Percentiles rank a stretch among this genome's conserved stretches.
phyloP scores from a whole-genome alignment of 1,140 invertebrate genomes.

The Pseudachorutes palmiensis region DNA sequence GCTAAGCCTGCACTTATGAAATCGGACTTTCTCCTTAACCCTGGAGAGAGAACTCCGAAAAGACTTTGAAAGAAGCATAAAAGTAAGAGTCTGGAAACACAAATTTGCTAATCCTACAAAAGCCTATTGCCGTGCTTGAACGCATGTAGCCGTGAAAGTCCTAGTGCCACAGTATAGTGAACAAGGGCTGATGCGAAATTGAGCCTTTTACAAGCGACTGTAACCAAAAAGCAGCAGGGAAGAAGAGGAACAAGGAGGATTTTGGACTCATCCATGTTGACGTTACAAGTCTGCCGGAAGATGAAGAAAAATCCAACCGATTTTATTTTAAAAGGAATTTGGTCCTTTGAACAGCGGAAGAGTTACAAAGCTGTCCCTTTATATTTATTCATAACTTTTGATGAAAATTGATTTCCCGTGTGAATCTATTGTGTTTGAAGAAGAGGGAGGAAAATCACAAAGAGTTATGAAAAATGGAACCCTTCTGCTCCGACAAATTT shows the following conservation, averaged over 20 bases:
- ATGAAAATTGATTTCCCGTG: background rate
- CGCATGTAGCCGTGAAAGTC: background rate
- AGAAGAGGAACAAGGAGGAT: background rate
- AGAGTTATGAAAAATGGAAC: background rate
- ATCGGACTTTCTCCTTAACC: too few species aligned
- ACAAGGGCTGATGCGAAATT: background rate
- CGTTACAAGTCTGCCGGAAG: too few species aligned
- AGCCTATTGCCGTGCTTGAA: background rate
- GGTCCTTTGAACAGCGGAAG: background rate
- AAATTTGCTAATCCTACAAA: conserved; percentile 2
- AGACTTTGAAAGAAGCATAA: background rate
- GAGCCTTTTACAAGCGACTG: background rate
- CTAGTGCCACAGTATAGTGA: background rate
- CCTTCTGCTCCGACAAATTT: background rate
- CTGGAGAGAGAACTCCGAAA: too few species aligned
- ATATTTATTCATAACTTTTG: conserved; percentile 6
- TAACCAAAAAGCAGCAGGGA: background rate
- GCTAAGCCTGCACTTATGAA: too few species aligned
- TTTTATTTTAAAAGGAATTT: too few species aligned
- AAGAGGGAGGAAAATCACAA: background rate
- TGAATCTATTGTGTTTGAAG: background rate
- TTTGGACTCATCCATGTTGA: too few species aligned
- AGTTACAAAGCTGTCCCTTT: background rate
- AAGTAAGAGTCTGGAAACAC: background rate
- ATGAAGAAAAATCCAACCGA: too few species aligned